phyloP scores from a whole-genome alignment of 2,888 invertebrate species.

The Lathronympha strigana region DNA sequence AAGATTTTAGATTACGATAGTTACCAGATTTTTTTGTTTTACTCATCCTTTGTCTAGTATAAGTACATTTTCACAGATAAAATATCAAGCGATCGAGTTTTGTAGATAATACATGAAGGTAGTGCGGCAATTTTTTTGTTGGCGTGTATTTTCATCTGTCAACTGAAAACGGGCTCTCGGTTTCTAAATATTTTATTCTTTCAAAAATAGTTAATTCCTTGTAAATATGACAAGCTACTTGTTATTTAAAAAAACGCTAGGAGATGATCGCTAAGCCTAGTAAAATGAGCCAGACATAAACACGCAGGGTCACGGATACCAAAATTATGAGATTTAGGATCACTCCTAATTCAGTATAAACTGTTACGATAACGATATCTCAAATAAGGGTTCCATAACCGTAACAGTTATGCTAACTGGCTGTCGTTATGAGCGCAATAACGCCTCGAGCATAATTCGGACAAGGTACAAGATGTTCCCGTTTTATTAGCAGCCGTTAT shows the following conservation, averaged over 20 bases:
- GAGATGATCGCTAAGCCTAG: neutral
- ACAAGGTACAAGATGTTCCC: conserved; percentile 50
- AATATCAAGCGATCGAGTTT: too few relatives aligned
- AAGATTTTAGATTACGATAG: conserved; percentile 27
- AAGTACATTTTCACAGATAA: too few relatives aligned
- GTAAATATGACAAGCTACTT: neutral
- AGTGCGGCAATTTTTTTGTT: too few relatives aligned
- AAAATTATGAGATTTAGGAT: conserved; percentile 37
- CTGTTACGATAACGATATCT: conserved; percentile 58
- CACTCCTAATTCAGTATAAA: conserved; percentile 53
- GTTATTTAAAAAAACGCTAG: too few relatives aligned
- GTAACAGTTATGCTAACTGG: conserved; percentile 53
- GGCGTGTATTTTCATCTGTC: too few relatives aligned
- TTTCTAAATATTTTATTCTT: too few relatives aligned
- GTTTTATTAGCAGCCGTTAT: conserved; percentile 46
- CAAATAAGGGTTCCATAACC: conserved; percentile 49
- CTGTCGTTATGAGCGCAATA: conserved; percentile 62
- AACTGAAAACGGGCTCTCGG: too few relatives aligned
- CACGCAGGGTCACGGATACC: neutral
- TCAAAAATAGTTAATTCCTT: too few relatives aligned
- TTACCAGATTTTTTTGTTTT: conserved; percentile 4
- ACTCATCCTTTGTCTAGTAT: neutral
- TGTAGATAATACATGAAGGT: too few relatives aligned
- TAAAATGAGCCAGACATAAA: neutral
- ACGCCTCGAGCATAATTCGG: conserved; percentile 48